phyloP scores from a whole-genome alignment of 2,797 vertebrate species.

The Acridotheres tristis region DNA sequence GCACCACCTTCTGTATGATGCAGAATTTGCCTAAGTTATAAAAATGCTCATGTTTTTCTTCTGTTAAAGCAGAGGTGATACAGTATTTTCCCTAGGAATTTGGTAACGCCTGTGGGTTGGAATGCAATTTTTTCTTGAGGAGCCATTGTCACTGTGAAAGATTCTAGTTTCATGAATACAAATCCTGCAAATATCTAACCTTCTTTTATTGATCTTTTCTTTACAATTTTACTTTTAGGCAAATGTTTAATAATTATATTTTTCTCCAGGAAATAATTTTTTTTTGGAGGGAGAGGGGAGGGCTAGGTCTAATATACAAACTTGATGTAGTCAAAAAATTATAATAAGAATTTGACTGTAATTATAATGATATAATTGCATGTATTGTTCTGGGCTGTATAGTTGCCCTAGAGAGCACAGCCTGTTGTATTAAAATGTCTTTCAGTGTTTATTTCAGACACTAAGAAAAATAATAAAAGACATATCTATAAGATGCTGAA shows the following conservation, averaged over 20 bases:
- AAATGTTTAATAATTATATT: background rate
- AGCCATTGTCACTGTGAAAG: background rate
- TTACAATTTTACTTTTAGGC: background rate
- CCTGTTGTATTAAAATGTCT: background rate
- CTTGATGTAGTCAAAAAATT: background rate
- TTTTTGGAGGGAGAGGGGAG: accelerated
- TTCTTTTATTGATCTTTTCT: background rate
- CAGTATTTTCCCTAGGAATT: background rate
- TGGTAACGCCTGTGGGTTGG: background rate
- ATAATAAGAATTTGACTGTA: background rate
- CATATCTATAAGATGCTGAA: background rate
- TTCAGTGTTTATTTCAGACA: background rate
- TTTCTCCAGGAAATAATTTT: background rate
- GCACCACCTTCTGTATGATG: background rate
- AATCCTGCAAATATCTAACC: background rate
- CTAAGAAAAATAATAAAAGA: slow-evolving; percentile 4
- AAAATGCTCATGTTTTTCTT: background rate
- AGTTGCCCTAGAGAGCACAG: background rate
- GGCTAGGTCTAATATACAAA: background rate
- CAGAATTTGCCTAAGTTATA: background rate
- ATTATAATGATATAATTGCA: background rate
- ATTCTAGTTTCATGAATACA: background rate
- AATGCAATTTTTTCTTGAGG: background rate
- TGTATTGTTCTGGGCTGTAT: background rate
- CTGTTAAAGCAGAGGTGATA: background rate